phyloP scores from a whole-genome alignment of 2,113 vertebrate genomes.

The Aphyosemion australe region DNA sequence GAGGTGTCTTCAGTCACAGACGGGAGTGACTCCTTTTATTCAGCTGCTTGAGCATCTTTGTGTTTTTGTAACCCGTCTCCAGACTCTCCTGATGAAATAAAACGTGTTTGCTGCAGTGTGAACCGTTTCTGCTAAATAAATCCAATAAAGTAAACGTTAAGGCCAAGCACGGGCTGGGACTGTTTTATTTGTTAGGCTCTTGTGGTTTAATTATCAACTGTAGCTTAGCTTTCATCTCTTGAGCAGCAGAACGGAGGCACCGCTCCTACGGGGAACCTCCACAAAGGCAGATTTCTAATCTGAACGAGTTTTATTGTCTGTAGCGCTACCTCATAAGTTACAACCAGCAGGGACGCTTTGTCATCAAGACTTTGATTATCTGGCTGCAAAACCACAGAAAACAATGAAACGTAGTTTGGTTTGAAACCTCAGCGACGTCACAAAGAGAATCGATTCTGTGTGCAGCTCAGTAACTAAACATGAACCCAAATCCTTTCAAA shows the following conservation, averaged over 20 bases:
- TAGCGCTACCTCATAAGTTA: too few relatives aligned
- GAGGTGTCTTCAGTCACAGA: too few relatives aligned
- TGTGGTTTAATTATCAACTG: background rate
- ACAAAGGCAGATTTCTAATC: background rate
- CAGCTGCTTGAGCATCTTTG: background rate
- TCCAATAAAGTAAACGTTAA: background rate
- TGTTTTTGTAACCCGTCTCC: constrained; percentile 11
- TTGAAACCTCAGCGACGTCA: too few relatives aligned
- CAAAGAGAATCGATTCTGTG: too few relatives aligned
- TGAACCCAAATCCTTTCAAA: too few relatives aligned
- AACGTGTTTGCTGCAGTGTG: constrained; percentile 3
- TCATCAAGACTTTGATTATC: background rate
- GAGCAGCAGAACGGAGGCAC: background rate
- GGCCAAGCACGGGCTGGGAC: background rate
- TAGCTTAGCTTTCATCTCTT: background rate
- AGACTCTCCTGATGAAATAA: constrained; percentile 4
- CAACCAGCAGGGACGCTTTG: background rate
- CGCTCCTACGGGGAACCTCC: background rate
- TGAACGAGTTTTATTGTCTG: background rate
- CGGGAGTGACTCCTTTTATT: background rate
- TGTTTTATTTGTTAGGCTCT: background rate
- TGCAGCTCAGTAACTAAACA: too few relatives aligned
- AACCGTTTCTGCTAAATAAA: constrained; percentile 16
- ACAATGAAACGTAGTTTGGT: too few relatives aligned
- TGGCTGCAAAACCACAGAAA: background rate